Base-by-base conservation (phyloP, 2,113 vertebrate species). In the Oenanthe melanoleuca region DNA sequence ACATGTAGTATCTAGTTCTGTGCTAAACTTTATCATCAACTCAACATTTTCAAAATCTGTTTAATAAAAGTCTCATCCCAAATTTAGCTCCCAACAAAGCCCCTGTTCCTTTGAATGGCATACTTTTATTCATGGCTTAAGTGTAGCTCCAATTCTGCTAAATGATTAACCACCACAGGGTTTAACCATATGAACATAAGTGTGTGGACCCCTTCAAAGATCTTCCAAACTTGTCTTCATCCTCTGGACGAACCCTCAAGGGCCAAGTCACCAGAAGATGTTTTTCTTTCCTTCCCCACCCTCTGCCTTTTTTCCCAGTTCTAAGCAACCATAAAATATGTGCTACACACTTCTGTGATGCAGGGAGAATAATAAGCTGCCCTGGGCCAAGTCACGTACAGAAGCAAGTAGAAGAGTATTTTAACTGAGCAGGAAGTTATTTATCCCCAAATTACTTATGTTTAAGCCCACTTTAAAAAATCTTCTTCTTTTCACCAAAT, bases 351-450 rank as follows among this genome's bases (percentile, higher is more conserved):
- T 96, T 90, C 47, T 90, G 47, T 74, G 64, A 74, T 88, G 88
- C 72, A 67, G 67, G 37, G 53, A 93, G 53, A 89, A 88, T 86
- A 95, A 95, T 84, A 93, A 92, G 24, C 82, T 84, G 64, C 45
- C 72, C 49, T 65, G n/a, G 86, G 90, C 94, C 95, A 95, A 93
- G 88, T 92, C 94, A 96, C 64, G 22, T 94, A 92, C 81, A 83
- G 82, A 92, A 94, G 92, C 52, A 97, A 84, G n/a, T 34, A 74
- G 85, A 88, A 92, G 40, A 84, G 65, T 44, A 88, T 90, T 96
- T 95, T 78, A 93, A 74, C 75, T 21, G 56, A 88, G 72, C 15
- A 74, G 64, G 88, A 97, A 95, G 86, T 63, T 88, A 90, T 95
- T 96, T 96, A 83, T 93, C 77, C 67, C 83, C 78, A 69, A 89